Evolutionary conservation across 37 sponge, comb jelly and placozoan species (phyloP), one percentile per base, ranked within the genome.

Genomic region (Beroe forskalii): DNA sequence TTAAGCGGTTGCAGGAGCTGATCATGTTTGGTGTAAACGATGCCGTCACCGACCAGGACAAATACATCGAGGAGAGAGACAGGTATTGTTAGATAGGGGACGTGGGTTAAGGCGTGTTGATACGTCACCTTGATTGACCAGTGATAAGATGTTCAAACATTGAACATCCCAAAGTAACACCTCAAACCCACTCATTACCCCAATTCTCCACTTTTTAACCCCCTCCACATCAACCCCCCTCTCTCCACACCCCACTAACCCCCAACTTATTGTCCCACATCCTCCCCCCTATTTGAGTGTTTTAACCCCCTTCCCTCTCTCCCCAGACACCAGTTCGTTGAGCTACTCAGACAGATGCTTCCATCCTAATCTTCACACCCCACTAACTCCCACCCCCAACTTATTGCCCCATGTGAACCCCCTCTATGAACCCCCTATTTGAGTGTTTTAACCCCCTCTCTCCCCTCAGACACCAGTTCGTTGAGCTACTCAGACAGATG

Each of bases 1-100:
- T 80, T 37, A 44, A 44, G 44, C 55, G 86, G 31, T 43, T 80
- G 30, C 86, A 80, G 30, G 86, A 80, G 2, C 4, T 80, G 0
- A 44, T 80, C 19, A 38, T 80, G 30, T 80, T 80, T 38, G 40
- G 48, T n/a, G 55, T 38, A 4, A 80, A 35, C 2, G 86, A 80
- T 23, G 55, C 86, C 17, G 86, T 80, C 8, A 80, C 86, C 1
- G 86, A 80, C 4, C 55, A 80, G 55, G 86, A 80, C 86, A 80
- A 44, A 30, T 80, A 38, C 35, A 44, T 80, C 14, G 86, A 80
- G 48, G 86, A 80, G 17, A 22, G 28, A 9, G 86, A 80, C 86
- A 80, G 86, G 86, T 80, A 80, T 1, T 4, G 12, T 17, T 12
- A 48, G 55, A 48, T 48, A 12, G 12, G 12, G 55, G n/a, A n/a